These are phyloP conservation scores for Glandiceps talaboti DNA, from an alignment of 53 echinoderm and acorn worm species.

Conservation along the genomic window DNA sequence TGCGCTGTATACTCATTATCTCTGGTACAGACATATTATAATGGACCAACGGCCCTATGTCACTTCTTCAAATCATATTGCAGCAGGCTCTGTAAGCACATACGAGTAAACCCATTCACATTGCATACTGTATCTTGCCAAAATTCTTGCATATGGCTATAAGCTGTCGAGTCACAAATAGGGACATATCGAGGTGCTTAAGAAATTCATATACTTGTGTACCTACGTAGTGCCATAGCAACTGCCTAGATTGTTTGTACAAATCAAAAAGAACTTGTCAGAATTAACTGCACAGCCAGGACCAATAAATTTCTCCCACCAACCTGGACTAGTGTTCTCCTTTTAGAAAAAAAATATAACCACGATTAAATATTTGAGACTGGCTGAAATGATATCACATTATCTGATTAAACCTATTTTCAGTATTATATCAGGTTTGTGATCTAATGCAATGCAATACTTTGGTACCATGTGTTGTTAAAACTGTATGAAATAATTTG, in stretches of 20 bases:
- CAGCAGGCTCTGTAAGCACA: background rate
- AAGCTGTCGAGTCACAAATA: too few species aligned
- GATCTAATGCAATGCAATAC: too few species aligned
- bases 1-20: too few species aligned
- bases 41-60: background rate
- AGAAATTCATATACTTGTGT: background rate
- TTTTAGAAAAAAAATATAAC: conserved; percentile 11
- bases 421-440: too few species aligned
- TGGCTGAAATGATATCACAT: too few species aligned
- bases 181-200: too few species aligned
- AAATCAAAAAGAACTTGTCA: conserved; percentile 78
- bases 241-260: conserved; percentile 74
- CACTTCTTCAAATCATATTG: background rate
- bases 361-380: too few species aligned
- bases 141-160: too few species aligned
- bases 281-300: conserved; percentile 89
- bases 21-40: background rate
- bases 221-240: conserved; percentile 93
- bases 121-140: too few species aligned
- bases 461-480: too few species aligned
- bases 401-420: too few species aligned
- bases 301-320: conserved; percentile 99
- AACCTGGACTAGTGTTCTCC: conserved; percentile 60
- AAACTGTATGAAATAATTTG: too few species aligned
- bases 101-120: background rate